These are phyloP conservation scores for Podocnemis expansa DNA, from an alignment of 2,113 vertebrate genomes.

Conservation along the genomic window DNA sequence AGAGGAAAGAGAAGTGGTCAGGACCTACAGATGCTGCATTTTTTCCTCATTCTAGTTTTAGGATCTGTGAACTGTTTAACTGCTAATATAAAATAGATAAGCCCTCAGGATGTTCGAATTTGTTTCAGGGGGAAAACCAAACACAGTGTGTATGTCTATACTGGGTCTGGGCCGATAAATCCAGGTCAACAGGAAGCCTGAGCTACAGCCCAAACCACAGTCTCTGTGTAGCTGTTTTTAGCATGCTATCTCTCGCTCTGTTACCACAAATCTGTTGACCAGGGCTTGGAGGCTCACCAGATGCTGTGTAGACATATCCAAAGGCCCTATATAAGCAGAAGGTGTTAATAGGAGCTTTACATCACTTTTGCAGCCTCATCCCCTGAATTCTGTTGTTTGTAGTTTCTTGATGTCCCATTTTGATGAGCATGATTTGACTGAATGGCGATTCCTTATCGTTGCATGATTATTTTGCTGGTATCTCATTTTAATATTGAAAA, in stretches of 20 bases:
- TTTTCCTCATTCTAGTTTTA: not conserved
- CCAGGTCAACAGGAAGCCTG: not conserved
- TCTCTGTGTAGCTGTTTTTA: not conserved
- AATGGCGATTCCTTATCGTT: not conserved
- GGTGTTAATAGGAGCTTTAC: not conserved
- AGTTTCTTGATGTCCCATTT: not conserved
- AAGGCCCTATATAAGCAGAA: not conserved
- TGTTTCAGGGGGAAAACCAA: not conserved
- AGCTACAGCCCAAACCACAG: not conserved
- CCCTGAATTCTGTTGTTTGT: not conserved
- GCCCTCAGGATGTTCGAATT: fast-evolving
- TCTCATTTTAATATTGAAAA: not conserved
- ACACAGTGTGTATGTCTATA: not conserved
- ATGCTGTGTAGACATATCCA: not conserved
- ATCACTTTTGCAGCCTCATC: not conserved
- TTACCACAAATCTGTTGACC: not conserved
- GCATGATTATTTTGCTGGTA: not conserved
- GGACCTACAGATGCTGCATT: not conserved
- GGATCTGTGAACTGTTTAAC: not conserved
- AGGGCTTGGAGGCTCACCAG: not conserved
- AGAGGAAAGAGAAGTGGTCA: not conserved
- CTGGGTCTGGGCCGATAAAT: not conserved
- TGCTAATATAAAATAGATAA: not conserved
- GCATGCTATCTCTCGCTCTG: not conserved
- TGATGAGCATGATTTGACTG: not conserved